Conservation (phyloP, 2,797 vertebrate species). For the Pogonophryne albipinna region DNA sequence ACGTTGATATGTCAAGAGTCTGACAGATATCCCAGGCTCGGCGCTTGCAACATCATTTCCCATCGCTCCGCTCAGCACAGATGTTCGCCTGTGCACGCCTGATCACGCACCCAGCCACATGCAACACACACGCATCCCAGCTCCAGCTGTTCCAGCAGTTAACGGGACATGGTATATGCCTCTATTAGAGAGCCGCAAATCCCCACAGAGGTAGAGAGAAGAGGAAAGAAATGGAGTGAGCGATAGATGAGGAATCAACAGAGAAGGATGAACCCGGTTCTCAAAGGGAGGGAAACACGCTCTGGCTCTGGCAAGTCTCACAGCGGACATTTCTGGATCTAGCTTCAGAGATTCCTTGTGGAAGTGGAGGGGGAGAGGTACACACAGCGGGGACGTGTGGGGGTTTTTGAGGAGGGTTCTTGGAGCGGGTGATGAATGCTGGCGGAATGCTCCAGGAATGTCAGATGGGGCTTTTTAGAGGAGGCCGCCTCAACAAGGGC, state of each 20-base stretch:
- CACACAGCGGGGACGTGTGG: conserved; percentile 23
- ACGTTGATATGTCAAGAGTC: conserved; percentile 54
- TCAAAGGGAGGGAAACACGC: conserved; percentile 34
- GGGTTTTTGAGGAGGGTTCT: conserved; percentile 53
- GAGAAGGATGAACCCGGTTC: conserved; percentile 61
- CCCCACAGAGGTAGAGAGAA: conserved; percentile 63
- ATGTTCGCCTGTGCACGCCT: conserved; percentile 64
- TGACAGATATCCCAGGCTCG: conserved; percentile 70
- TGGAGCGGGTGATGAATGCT: conserved; percentile 67
- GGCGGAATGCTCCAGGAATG: conserved; percentile 77
- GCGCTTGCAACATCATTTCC: conserved; percentile 67
- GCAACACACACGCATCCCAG: conserved; percentile 50
- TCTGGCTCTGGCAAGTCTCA: conserved; percentile 66
- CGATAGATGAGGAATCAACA: conserved; percentile 62
- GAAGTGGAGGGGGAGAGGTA: conserved; percentile 34
- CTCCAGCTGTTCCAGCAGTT: conserved; percentile 80
- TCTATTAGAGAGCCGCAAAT: conserved; percentile 77
- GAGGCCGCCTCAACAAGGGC: conserved; percentile 62
- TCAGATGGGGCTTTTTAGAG: conserved; percentile 63
- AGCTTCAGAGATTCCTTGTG: conserved; percentile 52
- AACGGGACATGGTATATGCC: conserved; percentile 76
- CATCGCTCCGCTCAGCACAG: conserved; percentile 65
- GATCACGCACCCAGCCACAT: conserved; percentile 22
- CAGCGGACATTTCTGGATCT: conserved; percentile 66
- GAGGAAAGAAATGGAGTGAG: conserved; percentile 57